These are phyloP conservation scores for Montipora capricornis DNA, from an alignment of 64 coral and sea anemone species.

Conservation along the genomic window DNA sequence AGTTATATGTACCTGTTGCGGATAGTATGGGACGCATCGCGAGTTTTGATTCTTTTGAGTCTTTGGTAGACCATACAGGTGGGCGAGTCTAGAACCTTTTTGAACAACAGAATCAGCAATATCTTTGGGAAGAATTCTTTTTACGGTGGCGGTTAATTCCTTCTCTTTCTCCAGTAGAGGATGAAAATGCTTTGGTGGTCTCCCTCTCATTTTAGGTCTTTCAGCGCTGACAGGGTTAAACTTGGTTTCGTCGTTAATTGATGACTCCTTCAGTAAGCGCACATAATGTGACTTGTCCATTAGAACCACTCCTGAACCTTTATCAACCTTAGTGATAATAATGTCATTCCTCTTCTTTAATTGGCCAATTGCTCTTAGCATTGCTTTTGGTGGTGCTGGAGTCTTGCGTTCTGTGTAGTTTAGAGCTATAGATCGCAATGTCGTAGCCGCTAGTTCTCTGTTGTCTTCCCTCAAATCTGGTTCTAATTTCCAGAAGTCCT, in stretches of 20 bases:
- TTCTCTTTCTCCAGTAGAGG: constrained; percentile 27
- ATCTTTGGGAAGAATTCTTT: neutral
- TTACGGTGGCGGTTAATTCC: neutral
- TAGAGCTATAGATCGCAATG: too few species aligned
- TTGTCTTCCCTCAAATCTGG: too few species aligned
- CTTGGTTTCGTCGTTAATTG: constrained; percentile 11
- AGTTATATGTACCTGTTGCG: too few species aligned
- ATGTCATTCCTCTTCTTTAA: too few species aligned
- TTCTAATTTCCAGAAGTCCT: too few species aligned
- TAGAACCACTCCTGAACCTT: constrained; percentile 7
- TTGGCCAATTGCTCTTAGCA: too few species aligned
- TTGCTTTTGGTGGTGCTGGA: too few species aligned
- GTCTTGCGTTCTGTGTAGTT: too few species aligned
- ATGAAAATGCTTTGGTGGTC: constrained; percentile 31
- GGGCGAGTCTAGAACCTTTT: constrained; percentile 12
- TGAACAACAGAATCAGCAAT: neutral
- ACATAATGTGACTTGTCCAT: constrained; percentile 54
- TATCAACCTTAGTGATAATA: too few species aligned
- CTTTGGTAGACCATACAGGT: constrained; percentile 28
- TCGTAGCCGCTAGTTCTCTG: too few species aligned
- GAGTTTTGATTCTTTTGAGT: neutral
- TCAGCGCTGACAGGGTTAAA: neutral
- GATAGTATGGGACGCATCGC: too few species aligned
- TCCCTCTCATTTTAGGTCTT: neutral
- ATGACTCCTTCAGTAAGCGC: constrained; percentile 8